Base-by-base conservation (phyloP, 2,113 vertebrate species). In the Pelobates fuscus region DNA sequence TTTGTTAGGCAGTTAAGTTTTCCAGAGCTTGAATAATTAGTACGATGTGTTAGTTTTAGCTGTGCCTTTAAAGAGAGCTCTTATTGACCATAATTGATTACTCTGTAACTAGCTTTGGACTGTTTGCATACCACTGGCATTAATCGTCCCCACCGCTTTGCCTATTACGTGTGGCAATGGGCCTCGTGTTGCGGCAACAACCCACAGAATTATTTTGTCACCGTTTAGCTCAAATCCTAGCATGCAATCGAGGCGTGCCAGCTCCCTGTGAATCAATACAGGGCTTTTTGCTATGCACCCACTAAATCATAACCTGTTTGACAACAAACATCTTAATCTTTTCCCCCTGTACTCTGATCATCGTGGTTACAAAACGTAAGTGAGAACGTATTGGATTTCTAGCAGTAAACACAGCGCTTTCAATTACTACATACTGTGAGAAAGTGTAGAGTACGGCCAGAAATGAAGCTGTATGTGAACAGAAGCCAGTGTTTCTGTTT, bases 401-500 rank as follows among this genome's bases (percentile, higher is more conserved):
- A 44, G 71, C 71, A 11, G 71, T 46, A 75, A 55, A 20, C 52
- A 8, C 52, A 8, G 32, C 20, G 20, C 71, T 67, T 43, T 67
- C 71, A 66, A 75, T 75, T 66, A 75, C 54, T 23, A 18, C 71
- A 66, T 12, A 25, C 71, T 67, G 71, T 21, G 71, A 75, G 57
- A 75, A 75, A 74, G 52, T 67, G 25, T 18, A 58, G 62, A 27
- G 62, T 25, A 25, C 20, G 25, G 71, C 61, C 46, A 67, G 63
- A 59, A 75, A 65, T 73, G 61, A 55, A 65, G 52, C 37, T 14
- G 71, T 29, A 41, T 24, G 63, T 17, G 17, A 18, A 67, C 20
- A 65, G 17, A 63, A 43, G 63, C 32, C 18, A 44, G 23, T 12
- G 30, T 20, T 44, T 43, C 49, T 18, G 32, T 30, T 12, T 21